Evolutionary conservation across 1,140 invertebrate genomes (phyloP), one percentile per base, ranked within the genome.

Genomic region (Drosophila bipectinata): DNA sequence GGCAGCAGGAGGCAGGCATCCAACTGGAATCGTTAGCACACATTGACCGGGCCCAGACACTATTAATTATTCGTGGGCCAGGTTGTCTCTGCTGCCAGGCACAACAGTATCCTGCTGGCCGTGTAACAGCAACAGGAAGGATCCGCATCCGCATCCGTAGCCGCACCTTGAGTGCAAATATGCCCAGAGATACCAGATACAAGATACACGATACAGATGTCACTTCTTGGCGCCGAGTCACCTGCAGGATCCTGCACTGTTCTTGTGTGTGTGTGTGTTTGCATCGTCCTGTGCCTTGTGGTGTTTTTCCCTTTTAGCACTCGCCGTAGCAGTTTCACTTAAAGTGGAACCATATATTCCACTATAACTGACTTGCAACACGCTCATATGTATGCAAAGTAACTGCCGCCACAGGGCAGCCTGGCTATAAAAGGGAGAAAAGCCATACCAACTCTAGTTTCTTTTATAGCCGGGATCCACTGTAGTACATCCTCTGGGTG

Each of bases 11-110:
- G 34, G 3, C 34, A 37, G 67, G 39, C 58, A 72, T 49, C 53
- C 55, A 63, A 63, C 58, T 54, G 52, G 60, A 71, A 80, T 80
- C 72, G 77, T 76, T 80, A 66, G 63, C 76, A 67, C 69, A 64
- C 71, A 68, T 78, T 75, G 60, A 71, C 59, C 59, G 60, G 54
- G 56, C 64, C 48, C 75, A 84, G 64, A 59, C 72, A 72, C 64
- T 84, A 76, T 83, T 79, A 83, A 79, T 80, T 80, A 79, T 80
- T 83, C 60, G 80, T 72, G 60, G 44, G 59, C 69, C 48, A 39
- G 32, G 21, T 21, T 49, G 32, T 49, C 28, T 12, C 32, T 15
- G 6, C 5, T 18, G 8, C 10, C 32, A 9, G 32, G 8, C 9
- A 5, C 15, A 30, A 2, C 18, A 18, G 8, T 58, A 15, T 52